phyloP scores from a whole-genome alignment of 2,888 invertebrate genomes.

The Phragmatobia fuliginosa region DNA sequence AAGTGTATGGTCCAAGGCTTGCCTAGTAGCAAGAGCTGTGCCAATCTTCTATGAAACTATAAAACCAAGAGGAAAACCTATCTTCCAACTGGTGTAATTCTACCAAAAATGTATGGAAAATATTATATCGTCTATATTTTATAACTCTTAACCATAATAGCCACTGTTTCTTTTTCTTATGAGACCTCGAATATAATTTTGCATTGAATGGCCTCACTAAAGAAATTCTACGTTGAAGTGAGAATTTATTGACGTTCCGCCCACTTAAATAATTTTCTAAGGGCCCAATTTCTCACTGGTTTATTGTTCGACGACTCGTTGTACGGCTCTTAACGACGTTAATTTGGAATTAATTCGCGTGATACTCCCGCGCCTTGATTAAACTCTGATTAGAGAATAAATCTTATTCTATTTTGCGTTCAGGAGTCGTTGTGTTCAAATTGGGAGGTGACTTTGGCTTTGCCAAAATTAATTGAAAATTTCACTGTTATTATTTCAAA shows the following conservation, averaged over 20 bases:
- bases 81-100: background rate
- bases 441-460: slow-evolving; percentile 24
- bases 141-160: background rate
- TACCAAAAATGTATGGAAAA: background rate
- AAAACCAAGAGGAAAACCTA: background rate
- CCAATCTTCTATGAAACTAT: background rate
- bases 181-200: slow-evolving; percentile 37
- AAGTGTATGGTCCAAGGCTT: background rate
- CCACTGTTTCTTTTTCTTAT: background rate
- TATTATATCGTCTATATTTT: background rate
- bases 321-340: slow-evolving; percentile 68
- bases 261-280: slow-evolving; percentile 65
- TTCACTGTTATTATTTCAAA: slow-evolving; percentile 15
- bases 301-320: slow-evolving; percentile 71
- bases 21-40: too few species aligned
- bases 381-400: slow-evolving; percentile 79
- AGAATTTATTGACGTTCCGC: slow-evolving; percentile 64
- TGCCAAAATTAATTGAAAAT: slow-evolving; percentile 23
- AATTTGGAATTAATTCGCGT: slow-evolving; percentile 80
- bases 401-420: slow-evolving; percentile 62
- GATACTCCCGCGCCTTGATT: slow-evolving; percentile 75
- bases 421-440: slow-evolving; percentile 44
- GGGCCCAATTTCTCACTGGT: slow-evolving; percentile 71
- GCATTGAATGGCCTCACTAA: slow-evolving; percentile 43
- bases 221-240: slow-evolving; percentile 48